Base-by-base conservation (phyloP, 2,888 invertebrate genomes). In the Eledone cirrhosa region DNA sequence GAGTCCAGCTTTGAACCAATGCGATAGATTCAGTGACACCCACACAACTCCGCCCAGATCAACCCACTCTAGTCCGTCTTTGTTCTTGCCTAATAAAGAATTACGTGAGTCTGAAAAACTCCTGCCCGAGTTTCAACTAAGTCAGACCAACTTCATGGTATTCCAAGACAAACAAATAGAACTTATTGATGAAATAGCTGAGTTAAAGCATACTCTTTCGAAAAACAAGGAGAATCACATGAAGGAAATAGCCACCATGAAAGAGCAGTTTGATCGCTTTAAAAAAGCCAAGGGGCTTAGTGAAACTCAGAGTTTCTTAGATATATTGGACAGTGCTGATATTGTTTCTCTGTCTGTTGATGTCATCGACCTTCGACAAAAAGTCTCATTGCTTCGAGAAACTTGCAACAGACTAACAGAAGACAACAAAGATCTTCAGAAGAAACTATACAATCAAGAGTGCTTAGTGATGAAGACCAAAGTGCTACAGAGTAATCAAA, bases 191-290 rank as follows among this genome's bases (percentile, higher is more conserved):
- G 88, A 88, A 82, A 82, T 88, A 65, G 80, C 83, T 0, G 82
- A 83, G 48, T 80, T 88, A 4, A 82, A 84, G 69, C 82, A 82
- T 69, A 86, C 86, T 29, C 80, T 88, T 24, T 82, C 84, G 29
- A 86, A 88, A 79, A 86, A 86, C 14, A 86, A 87, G 79, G 85
- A 85, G 24, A 81, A 86, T 4, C 87, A 87, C 82, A 83, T 84
- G n/a, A 83, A 84, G 69, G 88, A 88, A 78, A 87, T 85, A 67
- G 83, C 85, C 29, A 80, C 87, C 31, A 78, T 88, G 31, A 83
- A 87, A n/a, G 86, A 87, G 80, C 86, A 85, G 8, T 78, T 87
- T 31, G 85, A 85, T 47, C 82, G 84, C 53, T 24, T 76, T n/a
- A n/a, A 76, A 48, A n/a, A 27, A 29, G 76, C 24, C 0, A 33